These are phyloP conservation scores for Cybosia mesomella DNA, from an alignment of 2,888 invertebrate species.

Conservation along the genomic window DNA sequence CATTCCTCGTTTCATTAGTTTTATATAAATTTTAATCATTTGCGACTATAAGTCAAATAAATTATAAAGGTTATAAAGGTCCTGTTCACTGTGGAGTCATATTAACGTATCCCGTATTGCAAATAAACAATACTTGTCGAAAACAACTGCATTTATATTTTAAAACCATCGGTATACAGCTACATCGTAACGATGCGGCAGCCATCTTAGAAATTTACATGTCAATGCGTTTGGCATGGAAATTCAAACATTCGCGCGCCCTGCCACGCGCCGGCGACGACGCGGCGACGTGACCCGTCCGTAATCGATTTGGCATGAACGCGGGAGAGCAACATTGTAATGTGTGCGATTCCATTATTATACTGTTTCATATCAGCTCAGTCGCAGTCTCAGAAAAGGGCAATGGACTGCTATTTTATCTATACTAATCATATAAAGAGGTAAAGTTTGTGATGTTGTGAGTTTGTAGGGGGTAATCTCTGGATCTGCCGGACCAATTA, in stretches of 20 bases:
- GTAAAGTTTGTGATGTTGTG: too few relatives aligned
- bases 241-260: conserved; percentile 61
- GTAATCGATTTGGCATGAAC: conserved; percentile 58
- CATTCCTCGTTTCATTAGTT: too few relatives aligned
- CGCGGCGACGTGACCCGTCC: conserved; percentile 54
- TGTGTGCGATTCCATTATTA: conserved; percentile 5
- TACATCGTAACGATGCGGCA: conserved; percentile 36
- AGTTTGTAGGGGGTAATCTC: too few relatives aligned
- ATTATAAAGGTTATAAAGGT: too few relatives aligned
- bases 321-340: conserved; percentile 50
- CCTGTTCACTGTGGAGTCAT: too few relatives aligned
- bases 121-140: background rate
- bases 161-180: conserved; percentile 42
- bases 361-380: background rate
- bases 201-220: conserved; percentile 63
- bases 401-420: too few relatives aligned
- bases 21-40: too few relatives aligned
- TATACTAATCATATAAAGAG: too few relatives aligned
- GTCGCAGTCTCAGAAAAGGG: too few relatives aligned
- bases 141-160: conserved; percentile 15
- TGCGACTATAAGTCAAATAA: too few relatives aligned
- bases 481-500: too few relatives aligned
- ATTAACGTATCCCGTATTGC: too few relatives aligned
- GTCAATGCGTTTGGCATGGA: conserved; percentile 64
- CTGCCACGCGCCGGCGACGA: conserved; percentile 44